Base-by-base conservation (phyloP, 2,797 vertebrate species). In the Syngnathus acus region DNA sequence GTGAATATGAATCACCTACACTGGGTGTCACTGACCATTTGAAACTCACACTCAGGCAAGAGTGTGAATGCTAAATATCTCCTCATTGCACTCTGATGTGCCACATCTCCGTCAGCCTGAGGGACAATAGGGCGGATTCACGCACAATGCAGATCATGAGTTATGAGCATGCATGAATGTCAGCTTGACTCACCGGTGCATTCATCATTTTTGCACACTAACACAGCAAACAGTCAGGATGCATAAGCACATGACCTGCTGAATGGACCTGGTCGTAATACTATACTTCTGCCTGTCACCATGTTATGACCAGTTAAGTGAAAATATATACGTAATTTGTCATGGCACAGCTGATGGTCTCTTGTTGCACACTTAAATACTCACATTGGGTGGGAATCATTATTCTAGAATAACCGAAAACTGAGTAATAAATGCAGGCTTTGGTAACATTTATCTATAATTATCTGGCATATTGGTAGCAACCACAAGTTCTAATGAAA, bases 81-180 rank as follows among this genome's bases (percentile, higher is more conserved):
- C 10, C 65, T 64, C 32, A 0, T 63, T 60, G 32, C 64, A 54
- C 53, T 72, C 17, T 19, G 9, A 32, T 10, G 43, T 67, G 66
- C 50, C 60, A 5, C 60, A 72, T 38, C 65, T 68, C 74, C 78
- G 84, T 83, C 82, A 78, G 68, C 80, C 82, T 78, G 4, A 0
- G 57, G 40, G 40, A 74, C 73, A 72, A 70, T 14, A 54, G 48
- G 68, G 53, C 68, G 66, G 67, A 80, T 83, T 68, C 76, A 78
- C 81, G 77, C 80, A 83, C 75, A 84, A 78, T 77, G 77, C 77
- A 73, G 76, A 78, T 82, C 81, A 84, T 82, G 78, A 86, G 84
- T 87, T 85, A 86, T 83, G 77, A 81, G 78, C 78, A 68, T 80
- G 76, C 78, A 81, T 78, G 76, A 82, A 87, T 79, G 82, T 85